These are phyloP conservation scores for Vollenhovia emeryi DNA, from an alignment of 1,140 invertebrate genomes.

Conservation along the genomic window DNA sequence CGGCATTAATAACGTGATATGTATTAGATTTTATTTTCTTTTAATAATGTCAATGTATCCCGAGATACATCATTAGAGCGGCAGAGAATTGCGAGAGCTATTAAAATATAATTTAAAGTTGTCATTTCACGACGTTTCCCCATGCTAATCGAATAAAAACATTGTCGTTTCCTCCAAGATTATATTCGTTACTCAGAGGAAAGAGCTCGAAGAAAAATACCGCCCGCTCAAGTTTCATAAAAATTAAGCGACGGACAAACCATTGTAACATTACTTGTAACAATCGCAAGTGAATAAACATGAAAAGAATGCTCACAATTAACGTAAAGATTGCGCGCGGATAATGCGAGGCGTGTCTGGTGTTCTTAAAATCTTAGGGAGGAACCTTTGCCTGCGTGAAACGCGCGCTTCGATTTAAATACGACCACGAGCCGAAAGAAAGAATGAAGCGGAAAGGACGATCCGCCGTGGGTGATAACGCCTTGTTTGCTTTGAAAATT, in stretches of 20 bases:
- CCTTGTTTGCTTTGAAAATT: slow-evolving; percentile 59
- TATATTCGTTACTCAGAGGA: slow-evolving; percentile 18
- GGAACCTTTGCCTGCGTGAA: not conserved
- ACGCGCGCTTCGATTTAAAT: slow-evolving; percentile 15
- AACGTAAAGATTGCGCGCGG: not conserved
- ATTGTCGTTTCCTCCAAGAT: slow-evolving; percentile 22
- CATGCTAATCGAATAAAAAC: slow-evolving; percentile 57
- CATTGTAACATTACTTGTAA: not conserved
- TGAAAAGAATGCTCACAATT: not conserved
- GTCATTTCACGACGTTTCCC: slow-evolving; percentile 30
- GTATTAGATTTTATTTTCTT: slow-evolving; percentile 13
- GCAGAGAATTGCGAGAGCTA: not conserved
- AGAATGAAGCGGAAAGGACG: slow-evolving; percentile 17
- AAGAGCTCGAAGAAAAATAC: not conserved
- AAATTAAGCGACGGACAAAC: not conserved
- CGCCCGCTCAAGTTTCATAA: not conserved
- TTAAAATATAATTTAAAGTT: slow-evolving; percentile 45
- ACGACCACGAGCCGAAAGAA: not conserved
- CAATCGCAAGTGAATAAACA: not conserved
- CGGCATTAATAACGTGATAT: not conserved
- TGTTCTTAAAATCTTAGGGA: not conserved
- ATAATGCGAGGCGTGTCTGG: not conserved
- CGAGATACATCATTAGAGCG: not conserved
- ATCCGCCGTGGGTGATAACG: slow-evolving; percentile 48
- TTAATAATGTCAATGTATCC: not conserved